Conservation (phyloP, 2,888 invertebrate genomes). For the Scaptomyza tumidula region DNA sequence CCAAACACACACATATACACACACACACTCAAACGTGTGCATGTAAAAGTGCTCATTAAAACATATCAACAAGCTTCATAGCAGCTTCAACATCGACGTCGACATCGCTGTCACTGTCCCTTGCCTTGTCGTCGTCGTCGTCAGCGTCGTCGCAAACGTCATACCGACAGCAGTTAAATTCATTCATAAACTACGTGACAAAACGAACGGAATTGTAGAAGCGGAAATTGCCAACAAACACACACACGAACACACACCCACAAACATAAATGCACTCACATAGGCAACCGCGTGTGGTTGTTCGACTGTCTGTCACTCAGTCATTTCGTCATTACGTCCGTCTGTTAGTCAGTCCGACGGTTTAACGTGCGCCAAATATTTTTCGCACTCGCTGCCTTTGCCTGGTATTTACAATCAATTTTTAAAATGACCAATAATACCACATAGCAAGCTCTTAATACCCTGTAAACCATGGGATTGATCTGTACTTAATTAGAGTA, state of each 20-base stretch:
- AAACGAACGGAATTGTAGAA: slow-evolving; percentile 78
- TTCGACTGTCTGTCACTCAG: slow-evolving; percentile 45
- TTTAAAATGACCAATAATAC: slow-evolving; percentile 48
- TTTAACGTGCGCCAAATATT: slow-evolving; percentile 70
- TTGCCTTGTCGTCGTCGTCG: slow-evolving; percentile 14
- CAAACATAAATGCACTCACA: slow-evolving; percentile 12
- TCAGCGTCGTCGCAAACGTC: slow-evolving; percentile 24
- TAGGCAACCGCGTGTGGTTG: slow-evolving; percentile 18
- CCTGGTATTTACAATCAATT: slow-evolving; percentile 68
- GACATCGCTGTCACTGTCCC: slow-evolving; percentile 11
- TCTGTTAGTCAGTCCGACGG: slow-evolving; percentile 27
- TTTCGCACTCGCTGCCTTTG: slow-evolving; percentile 54
- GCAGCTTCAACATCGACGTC: slow-evolving; percentile 34
- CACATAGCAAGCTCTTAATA: slow-evolving; percentile 32
- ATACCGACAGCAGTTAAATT: slow-evolving; percentile 71
- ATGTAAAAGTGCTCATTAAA: slow-evolving; percentile 76
- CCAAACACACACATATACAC: slow-evolving; percentile 5
- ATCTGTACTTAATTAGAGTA: not conserved
- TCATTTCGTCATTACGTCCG: slow-evolving; percentile 21
- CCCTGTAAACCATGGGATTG: slow-evolving; percentile 10
- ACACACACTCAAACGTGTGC: slow-evolving; percentile 32
- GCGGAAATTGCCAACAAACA: slow-evolving; percentile 77
- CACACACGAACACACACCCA: slow-evolving; percentile 34
- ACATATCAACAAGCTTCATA: slow-evolving; percentile 77
- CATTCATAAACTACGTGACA: slow-evolving; percentile 80